phyloP scores from a whole-genome alignment of 1,140 invertebrate genomes.

The Himalopsyche phryganea region DNA sequence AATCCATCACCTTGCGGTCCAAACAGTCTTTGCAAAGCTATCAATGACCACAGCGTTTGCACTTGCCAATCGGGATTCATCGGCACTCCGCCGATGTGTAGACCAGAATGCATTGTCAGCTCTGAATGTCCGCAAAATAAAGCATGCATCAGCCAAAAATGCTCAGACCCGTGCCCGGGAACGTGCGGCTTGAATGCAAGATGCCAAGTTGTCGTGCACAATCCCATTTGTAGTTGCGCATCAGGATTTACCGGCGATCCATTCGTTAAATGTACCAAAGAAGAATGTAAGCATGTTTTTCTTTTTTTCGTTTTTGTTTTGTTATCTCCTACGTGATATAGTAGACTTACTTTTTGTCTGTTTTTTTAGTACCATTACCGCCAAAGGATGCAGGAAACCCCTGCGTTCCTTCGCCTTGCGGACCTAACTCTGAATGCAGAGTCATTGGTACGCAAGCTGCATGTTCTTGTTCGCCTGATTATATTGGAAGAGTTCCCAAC shows the following conservation, averaged over 20 bases:
- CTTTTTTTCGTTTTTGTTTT: constrained; percentile 8
- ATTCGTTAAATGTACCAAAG: constrained; percentile 62
- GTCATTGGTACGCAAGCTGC: constrained; percentile 72
- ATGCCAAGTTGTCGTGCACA: constrained; percentile 80
- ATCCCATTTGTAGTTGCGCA: constrained; percentile 75
- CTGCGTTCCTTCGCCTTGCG: constrained; percentile 75
- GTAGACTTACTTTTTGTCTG: too few relatives aligned
- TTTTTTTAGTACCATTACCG: constrained; percentile 32
- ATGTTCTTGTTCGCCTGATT: constrained; percentile 71
- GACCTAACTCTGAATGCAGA: constrained; percentile 74
- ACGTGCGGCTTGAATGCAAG: constrained; percentile 76
- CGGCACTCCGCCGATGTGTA: constrained; percentile 73
- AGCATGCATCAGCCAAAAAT: constrained; percentile 79
- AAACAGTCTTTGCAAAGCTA: constrained; percentile 71
- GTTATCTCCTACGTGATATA: too few relatives aligned
- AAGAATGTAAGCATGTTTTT: constrained; percentile 54
- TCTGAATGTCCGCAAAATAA: constrained; percentile 79
- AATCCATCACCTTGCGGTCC: constrained; percentile 77
- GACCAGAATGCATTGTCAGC: constrained; percentile 79
- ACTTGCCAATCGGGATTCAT: constrained; percentile 72
- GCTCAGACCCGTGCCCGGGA: constrained; percentile 75
- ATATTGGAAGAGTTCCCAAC: constrained; percentile 72
- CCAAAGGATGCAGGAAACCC: constrained; percentile 40
- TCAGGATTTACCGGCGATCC: constrained; percentile 75
- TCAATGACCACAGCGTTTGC: constrained; percentile 76